phyloP scores from a whole-genome alignment of 2,888 invertebrate species.

The Tachina fera region DNA sequence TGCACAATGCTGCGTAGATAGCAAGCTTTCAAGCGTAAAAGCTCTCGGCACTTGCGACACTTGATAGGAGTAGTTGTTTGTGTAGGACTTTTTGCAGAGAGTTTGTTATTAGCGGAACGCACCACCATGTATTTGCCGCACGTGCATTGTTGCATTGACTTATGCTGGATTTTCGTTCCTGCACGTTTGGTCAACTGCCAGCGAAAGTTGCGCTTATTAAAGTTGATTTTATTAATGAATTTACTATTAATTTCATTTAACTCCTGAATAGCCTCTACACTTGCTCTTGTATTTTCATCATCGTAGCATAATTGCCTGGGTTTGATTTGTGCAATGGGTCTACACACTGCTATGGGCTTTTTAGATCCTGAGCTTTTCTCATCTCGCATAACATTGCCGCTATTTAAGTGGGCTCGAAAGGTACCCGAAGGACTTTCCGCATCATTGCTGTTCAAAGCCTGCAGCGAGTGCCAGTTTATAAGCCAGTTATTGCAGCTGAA shows the following conservation, averaged over 20 bases:
- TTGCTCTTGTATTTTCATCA: neutral
- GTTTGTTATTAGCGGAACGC: constrained; percentile 57
- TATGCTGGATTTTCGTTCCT: constrained; percentile 62
- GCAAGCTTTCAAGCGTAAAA: constrained; percentile 64
- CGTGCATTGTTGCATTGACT: constrained; percentile 75
- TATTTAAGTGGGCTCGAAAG: constrained; percentile 79
- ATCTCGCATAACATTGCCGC: constrained; percentile 66
- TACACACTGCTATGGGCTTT: constrained; percentile 58
- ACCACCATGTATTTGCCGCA: constrained; percentile 75
- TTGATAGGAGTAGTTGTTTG: constrained; percentile 50
- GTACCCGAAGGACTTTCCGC: constrained; percentile 79
- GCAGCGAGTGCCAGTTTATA: constrained; percentile 83
- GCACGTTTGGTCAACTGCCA: constrained; percentile 52
- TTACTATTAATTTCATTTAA: constrained; percentile 51
- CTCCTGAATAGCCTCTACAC: neutral
- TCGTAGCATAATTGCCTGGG: constrained; percentile 64
- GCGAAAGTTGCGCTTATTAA: constrained; percentile 66
- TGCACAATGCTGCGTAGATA: constrained; percentile 74
- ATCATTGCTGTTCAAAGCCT: constrained; percentile 81
- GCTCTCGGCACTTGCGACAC: constrained; percentile 76
- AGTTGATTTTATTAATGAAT: constrained; percentile 53
- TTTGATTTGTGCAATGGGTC: constrained; percentile 74
- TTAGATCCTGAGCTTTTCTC: constrained; percentile 66
- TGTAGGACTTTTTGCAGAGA: neutral
- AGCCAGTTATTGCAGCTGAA: constrained; percentile 83